A percentile compares a stretch with the other conserved stretches of the same genome.
Evolutionary conservation across 2,888 invertebrate species (phyloP).

Genomic region (Tachina grossa): DNA sequence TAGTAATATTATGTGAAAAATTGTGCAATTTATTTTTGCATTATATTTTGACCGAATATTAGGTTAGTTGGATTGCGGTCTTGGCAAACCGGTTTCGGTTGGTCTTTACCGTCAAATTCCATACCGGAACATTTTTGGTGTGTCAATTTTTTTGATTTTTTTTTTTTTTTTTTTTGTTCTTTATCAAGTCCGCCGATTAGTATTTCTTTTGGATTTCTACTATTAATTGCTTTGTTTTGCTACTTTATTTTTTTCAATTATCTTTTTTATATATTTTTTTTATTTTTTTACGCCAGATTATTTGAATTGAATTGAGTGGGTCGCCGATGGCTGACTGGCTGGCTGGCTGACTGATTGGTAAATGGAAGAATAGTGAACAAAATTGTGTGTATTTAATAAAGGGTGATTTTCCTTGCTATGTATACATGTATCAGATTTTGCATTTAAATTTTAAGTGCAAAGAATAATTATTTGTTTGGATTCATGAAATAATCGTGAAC

Average conservation of each 20-base stretch:
- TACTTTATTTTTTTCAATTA: constrained; percentile 26
- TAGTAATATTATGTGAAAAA: not conserved
- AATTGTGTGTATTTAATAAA: not conserved
- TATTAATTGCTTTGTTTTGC: constrained; percentile 45
- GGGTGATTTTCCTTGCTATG: not conserved
- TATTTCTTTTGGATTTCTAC: constrained; percentile 22
- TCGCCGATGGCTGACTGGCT: constrained; percentile 13
- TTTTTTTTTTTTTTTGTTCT: not conserved
- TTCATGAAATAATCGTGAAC: no score
- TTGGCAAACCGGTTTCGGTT: constrained; percentile 1
- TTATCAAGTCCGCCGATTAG: constrained; percentile 11
- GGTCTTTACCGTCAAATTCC: constrained; percentile 1
- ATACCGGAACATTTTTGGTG: not conserved
- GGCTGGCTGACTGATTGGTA: constrained; percentile 11
- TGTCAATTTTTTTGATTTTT: not conserved
- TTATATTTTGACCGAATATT: not conserved
- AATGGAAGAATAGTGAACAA: constrained; percentile 1
- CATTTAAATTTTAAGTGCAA: no score
- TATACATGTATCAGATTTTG: not conserved
- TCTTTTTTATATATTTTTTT: constrained; percentile 6
- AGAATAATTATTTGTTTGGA: no score
- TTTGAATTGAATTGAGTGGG: constrained; percentile 44
- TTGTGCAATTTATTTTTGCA: not conserved
- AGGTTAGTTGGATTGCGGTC: not conserved
- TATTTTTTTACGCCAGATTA: constrained; percentile 5